Percentiles rank a stretch among this genome's conserved stretches.
Conservation (phyloP, 2,113 vertebrate genomes). For the Dicentrarchus labrax region DNA sequence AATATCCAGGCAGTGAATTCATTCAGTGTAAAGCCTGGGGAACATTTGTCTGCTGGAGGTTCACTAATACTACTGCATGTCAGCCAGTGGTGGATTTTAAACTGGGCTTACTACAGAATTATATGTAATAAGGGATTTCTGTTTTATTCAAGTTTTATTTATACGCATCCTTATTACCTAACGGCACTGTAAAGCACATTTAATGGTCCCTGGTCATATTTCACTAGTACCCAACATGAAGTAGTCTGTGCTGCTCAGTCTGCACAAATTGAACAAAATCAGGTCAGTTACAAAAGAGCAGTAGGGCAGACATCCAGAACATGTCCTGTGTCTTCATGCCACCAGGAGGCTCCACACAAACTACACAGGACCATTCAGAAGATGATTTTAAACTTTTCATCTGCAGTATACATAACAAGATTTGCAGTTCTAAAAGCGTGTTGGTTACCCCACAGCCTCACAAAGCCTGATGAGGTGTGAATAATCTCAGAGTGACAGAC, state of each 20-base stretch:
- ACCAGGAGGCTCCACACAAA: conserved; percentile 57
- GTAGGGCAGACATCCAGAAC: conserved; percentile 15
- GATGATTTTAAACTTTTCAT: neutral
- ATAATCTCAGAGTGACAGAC: neutral
- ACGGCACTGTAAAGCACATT: neutral
- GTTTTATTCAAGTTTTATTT: neutral
- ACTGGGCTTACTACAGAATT: neutral
- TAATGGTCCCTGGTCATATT: too few species aligned
- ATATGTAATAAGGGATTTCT: neutral
- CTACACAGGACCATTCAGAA: neutral
- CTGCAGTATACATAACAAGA: neutral
- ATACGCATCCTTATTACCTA: too few species aligned
- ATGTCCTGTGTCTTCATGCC: neutral
- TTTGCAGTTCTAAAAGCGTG: neutral
- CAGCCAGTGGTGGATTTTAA: neutral
- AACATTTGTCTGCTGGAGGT: neutral
- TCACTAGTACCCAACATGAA: neutral
- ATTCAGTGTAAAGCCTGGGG: neutral
- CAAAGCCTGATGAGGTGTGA: neutral
- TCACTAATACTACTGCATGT: neutral
- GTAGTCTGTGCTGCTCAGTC: neutral
- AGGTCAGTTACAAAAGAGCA: conserved; percentile 47
- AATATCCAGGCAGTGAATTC: neutral
- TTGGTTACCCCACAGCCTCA: neutral
- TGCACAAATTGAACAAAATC: neutral